Evolutionary conservation across 1,140 invertebrate genomes (phyloP).

Genomic region (Hypothenemus hampei): DNA sequence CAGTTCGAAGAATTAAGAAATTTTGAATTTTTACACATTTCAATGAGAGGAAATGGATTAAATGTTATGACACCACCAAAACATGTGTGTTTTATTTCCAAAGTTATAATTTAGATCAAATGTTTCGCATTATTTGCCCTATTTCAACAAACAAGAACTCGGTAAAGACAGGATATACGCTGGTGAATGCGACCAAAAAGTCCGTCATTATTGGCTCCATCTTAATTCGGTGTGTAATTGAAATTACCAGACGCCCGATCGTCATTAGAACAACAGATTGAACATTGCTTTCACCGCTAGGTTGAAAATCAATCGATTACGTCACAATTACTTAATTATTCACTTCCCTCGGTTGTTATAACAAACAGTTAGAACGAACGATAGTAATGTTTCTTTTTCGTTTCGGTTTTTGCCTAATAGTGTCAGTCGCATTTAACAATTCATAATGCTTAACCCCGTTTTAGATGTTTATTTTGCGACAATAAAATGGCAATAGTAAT

Average conservation of each 20-base stretch:
- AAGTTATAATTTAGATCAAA: too few relatives aligned
- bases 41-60: too few relatives aligned
- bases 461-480: too few relatives aligned
- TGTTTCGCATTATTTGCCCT: too few relatives aligned
- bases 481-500: background rate
- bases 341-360: conserved; percentile 9
- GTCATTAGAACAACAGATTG: too few relatives aligned
- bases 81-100: too few relatives aligned
- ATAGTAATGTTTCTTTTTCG: conserved; percentile 2
- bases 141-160: background rate
- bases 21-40: too few relatives aligned
- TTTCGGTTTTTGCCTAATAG: too few relatives aligned
- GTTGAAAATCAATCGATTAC: background rate
- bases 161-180: conserved; percentile 3
- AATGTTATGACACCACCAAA: too few relatives aligned
- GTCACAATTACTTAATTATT: conserved; percentile 16
- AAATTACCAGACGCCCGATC: conserved; percentile 5
- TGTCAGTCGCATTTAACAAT: too few relatives aligned
- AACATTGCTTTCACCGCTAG: conserved; percentile 10
- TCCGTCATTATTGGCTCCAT: background rate
- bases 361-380: conserved; percentile 6
- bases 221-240: conserved; percentile 10
- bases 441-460: conserved; percentile 1
- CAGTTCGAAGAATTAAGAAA: too few relatives aligned
- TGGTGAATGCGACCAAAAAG: background rate